Conservation (phyloP, 2,797 vertebrate species). For the Myotis vivesi region DNA sequence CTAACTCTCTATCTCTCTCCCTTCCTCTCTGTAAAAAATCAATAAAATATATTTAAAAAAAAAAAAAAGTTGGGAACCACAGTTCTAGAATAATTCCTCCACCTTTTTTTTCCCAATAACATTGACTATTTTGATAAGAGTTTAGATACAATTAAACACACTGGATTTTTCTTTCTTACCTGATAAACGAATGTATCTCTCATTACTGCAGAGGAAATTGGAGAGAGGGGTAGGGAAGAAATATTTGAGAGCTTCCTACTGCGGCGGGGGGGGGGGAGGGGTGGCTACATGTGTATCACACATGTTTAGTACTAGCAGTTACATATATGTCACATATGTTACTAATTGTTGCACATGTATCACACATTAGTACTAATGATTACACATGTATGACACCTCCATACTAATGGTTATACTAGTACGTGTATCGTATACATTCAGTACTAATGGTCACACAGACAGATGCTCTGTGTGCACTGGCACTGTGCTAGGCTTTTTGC, state of each 20-base stretch:
- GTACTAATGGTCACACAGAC: not conserved
- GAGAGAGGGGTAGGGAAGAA: not conserved
- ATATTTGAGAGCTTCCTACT: too few relatives aligned
- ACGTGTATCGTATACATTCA: fast-evolving
- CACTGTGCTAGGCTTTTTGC: not conserved
- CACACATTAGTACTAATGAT: too few relatives aligned
- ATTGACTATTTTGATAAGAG: not conserved
- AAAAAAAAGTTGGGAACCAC: too few relatives aligned
- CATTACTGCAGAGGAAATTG: not conserved
- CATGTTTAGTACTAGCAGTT: not conserved
- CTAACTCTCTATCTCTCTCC: too few relatives aligned
- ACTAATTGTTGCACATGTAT: not conserved
- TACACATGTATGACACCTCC: not conserved
- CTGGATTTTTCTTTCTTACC: not conserved
- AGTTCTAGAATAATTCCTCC: not conserved
- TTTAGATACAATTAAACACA: not conserved
- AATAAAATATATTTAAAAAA: too few relatives aligned
- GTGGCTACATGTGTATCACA: not conserved
- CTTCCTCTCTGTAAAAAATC: too few relatives aligned
- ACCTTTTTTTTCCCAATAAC: not conserved
- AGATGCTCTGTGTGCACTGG: too few relatives aligned
- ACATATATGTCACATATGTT: not conserved
- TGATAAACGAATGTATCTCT: not conserved
- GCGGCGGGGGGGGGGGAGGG: not conserved
- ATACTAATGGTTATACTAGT: not conserved